Evolutionary conservation across 1,140 invertebrate genomes (phyloP), one percentile per base, ranked within the genome.

Genomic region (Hypsibius dujardini): DNA sequence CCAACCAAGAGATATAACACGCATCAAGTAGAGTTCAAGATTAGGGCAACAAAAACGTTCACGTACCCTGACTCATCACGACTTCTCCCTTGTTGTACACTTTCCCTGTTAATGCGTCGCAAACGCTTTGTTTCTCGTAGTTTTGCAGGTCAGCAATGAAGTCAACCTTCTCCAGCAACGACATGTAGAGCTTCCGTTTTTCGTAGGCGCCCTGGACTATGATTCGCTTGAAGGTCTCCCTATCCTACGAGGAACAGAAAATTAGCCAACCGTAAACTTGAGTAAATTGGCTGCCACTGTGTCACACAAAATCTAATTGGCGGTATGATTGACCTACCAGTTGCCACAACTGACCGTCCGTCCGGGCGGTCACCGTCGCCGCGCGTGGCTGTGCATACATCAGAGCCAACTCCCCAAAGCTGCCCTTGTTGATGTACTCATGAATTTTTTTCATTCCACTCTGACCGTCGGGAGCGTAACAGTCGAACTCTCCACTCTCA

Each of bases 341-440:
- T 45, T 12, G 12, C 62, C 62, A 67, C 7, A 67, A 42, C 7
- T 42, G 12, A 45, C 62, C 62, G 62, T 12, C 12, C 12, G 62
- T 67, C 3, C 78, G 46, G n/a, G 73, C 78, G 71, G 80, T 75
- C 71, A 84, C 83, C 12, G 83, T 93, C 60, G 93, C 93, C 72
- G 93, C 92, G 74, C 93, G 85, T 2, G 94, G 93, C 89, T 94
- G 92, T 80, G 96, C 95, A 83, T 98, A 97, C 82, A 98, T 87
- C 46, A 98, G 85, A 56, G 94, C 93, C 76, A 97, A 81, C 84
- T 98, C 94, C 62, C 94, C 94, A 81, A 97, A 98, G 78, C 90
- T 90, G 70, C 94, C 93, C 46, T 85, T 84, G 76, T 90, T 87
- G 73, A 92, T 86, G 80, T 96, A 96, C 72, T 87, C 91, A 78